Percentiles rank a stretch among this genome's conserved stretches.
Conservation (phyloP, 2,888 invertebrate genomes). For the Alcis repandata region DNA sequence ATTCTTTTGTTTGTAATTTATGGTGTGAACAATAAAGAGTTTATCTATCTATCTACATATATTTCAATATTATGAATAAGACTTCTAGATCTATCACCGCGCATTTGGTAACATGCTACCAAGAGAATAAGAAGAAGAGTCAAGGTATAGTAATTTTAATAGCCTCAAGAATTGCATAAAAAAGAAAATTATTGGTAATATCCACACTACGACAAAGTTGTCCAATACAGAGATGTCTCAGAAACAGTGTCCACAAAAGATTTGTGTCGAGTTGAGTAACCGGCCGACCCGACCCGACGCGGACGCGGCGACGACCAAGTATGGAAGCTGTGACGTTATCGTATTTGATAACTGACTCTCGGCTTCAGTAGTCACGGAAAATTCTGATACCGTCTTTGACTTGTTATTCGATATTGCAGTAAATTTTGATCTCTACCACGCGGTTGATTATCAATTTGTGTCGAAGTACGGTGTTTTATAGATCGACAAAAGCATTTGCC, state of each 20-base stretch:
- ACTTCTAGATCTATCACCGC: too few relatives aligned
- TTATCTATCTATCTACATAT: too few relatives aligned
- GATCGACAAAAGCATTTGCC: too few relatives aligned
- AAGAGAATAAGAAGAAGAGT: too few relatives aligned
- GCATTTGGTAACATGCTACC: too few relatives aligned
- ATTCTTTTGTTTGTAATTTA: too few relatives aligned
- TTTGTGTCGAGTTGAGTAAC: constrained; percentile 40
- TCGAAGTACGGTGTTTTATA: too few relatives aligned
- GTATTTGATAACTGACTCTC: constrained; percentile 4
- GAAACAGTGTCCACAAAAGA: constrained; percentile 37
- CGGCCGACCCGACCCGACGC: constrained; percentile 5
- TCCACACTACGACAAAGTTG: neutral
- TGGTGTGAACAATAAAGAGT: too few relatives aligned
- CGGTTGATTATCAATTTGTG: too few relatives aligned
- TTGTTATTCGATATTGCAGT: neutral
- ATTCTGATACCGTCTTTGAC: neutral
- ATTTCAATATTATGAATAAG: too few relatives aligned
- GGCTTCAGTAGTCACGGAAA: neutral
- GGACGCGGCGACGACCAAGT: constrained; percentile 23
- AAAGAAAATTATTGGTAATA: neutral
- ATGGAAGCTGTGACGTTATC: constrained; percentile 26
- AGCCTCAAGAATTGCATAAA: too few relatives aligned
- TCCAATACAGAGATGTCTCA: constrained; percentile 5
- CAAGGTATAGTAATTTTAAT: too few relatives aligned
- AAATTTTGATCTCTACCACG: neutral